Percentiles rank a stretch among this genome's conserved stretches.
Evolutionary conservation across 2,797 vertebrate species (phyloP).

Genomic region (Oreortyx pictus): DNA sequence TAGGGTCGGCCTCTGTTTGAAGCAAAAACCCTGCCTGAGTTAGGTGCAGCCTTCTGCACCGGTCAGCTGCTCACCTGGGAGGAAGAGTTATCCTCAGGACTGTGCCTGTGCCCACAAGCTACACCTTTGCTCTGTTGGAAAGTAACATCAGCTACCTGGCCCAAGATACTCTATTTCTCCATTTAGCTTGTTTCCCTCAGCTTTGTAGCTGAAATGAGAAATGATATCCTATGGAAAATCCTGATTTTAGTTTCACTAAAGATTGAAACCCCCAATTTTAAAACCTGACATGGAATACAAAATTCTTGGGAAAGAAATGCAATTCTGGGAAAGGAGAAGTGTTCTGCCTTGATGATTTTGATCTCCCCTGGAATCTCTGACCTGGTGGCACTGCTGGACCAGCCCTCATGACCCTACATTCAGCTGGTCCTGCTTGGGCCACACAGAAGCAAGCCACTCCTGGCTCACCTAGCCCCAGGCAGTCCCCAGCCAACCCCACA

Average conservation of each 20-base stretch:
- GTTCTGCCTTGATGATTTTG: background rate
- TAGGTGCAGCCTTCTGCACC: background rate
- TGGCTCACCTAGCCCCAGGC: background rate
- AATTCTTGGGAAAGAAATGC: background rate
- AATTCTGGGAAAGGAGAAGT: background rate
- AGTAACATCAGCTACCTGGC: background rate
- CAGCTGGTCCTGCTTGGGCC: background rate
- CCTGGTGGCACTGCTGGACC: background rate
- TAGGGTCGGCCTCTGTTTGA: background rate
- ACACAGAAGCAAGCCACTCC: background rate
- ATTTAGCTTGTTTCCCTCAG: background rate
- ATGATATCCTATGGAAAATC: background rate
- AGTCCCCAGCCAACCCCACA: background rate
- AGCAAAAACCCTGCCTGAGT: background rate
- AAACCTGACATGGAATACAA: background rate
- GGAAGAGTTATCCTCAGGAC: background rate
- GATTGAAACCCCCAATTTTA: background rate
- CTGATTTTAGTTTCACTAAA: background rate
- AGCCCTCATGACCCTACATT: background rate
- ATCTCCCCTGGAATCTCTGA: background rate
- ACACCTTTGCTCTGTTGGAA: background rate
- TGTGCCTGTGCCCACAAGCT: background rate
- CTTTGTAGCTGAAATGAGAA: background rate
- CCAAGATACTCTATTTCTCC: background rate
- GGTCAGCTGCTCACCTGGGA: background rate